Base-by-base conservation (phyloP, 2,888 invertebrate species). In the Dorcus parallelipipedus region DNA sequence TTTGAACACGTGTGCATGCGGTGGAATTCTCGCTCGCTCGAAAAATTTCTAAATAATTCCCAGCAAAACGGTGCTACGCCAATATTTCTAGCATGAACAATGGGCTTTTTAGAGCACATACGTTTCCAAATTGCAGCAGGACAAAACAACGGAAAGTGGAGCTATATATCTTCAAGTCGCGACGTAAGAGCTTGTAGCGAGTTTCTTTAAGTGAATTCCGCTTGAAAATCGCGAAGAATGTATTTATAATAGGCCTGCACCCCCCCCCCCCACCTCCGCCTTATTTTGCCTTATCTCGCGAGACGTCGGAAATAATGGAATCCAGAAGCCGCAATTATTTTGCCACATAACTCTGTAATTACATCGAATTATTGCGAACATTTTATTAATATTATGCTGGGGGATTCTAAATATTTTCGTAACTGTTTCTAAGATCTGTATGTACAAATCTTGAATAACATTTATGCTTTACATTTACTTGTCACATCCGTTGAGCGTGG, bases 311-410 rank as follows among this genome's bases (percentile, higher is more conserved):
- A 59, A 56, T 45, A 58, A 56, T 52, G 53, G 59, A 49, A 60
- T 66, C 65, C 65, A 67, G 63, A 61, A 61, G 58, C 55, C 60
- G 64, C 68, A 64, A 69, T 70, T 70, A 69, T 69, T 63, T 51
- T 53, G 64, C 70, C 63, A 63, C 70, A 72, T 72, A 69, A 68
- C 69, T 67, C 59, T 56, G 69, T 72, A 73, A 73, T 73, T 73
- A 69, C 72, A 61, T 64, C 66, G 69, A 70, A 71, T 69, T 68
- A 64, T 60, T 43, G 54, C 49, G 50, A 50, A 58, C 49, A 54
- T 58, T 59, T 55, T 33, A 52, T 51, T 33, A 10, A 42, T 10
- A 45, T 45, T 52, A 38, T 33, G 47, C 49, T 41, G 14, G 9
- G 52, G 4, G 26, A 52, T 42, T 52, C 26, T 14, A 33, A 52